Conservation (phyloP, 2,113 vertebrate species). For the Verasper variegatus region DNA sequence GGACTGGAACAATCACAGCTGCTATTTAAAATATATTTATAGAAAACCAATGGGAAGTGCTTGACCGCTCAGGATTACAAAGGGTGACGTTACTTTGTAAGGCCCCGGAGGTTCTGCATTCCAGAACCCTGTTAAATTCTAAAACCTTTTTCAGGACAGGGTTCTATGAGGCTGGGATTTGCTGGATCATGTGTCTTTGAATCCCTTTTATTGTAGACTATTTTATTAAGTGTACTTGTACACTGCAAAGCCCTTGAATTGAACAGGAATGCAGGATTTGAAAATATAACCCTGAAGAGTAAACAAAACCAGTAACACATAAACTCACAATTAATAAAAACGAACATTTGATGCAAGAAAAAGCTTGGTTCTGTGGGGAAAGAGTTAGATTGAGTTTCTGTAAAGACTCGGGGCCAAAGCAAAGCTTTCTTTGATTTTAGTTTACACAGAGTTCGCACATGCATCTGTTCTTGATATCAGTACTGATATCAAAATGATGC, state of each 20-base stretch:
- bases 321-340: no score
- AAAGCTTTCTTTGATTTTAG: no score
- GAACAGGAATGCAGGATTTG: no score
- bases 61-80: constrained; percentile 30
- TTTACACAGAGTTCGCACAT: no score
- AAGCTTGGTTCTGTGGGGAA: no score
- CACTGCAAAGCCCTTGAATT: neutral
- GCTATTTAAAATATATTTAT: constrained; percentile 42
- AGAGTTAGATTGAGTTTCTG: no score
- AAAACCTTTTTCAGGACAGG: neutral
- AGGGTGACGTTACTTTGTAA: neutral
- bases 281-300: no score
- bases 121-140: neutral
- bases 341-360: no score
- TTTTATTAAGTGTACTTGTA: neutral
- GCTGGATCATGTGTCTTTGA: neutral
- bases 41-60: constrained; percentile 15
- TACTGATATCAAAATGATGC: no score
- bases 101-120: neutral
- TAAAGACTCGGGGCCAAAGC: no score
- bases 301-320: no score
- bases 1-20: constrained; percentile 45
- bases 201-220: neutral
- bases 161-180: neutral
- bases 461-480: no score